Base-by-base conservation (phyloP, 30 jellyfish, hydroid and myxozoan genomes). In the Cassiopea xamachana region DNA sequence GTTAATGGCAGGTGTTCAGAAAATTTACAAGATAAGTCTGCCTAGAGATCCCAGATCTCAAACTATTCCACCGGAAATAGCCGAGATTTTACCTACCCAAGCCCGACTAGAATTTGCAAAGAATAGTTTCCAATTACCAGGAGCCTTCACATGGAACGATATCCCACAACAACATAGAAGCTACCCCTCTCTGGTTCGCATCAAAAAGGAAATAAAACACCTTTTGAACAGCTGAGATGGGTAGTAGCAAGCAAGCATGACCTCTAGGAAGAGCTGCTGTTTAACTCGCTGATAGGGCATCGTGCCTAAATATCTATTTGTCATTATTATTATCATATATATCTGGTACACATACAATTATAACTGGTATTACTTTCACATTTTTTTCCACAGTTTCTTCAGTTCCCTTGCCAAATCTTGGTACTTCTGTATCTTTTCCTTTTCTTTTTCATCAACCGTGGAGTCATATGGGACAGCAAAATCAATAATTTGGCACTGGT, bases 391-490 rank as follows among this genome's bases (percentile, higher is more conserved):
- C 7, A 55, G 7, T 10, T 55, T 6, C 12, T 10, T 6, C 12
- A 55, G 12, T 55, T 55, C 64, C 64, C 64, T 55, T 3, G 64
- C 39, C 39, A 74, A 48, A 16, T 74, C 83, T 44, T 44, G 59
- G 79, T 74, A 74, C 48, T 74, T 74, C 17, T 44, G 12, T 10
- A 74, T 74, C 39, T 74, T 74, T 74, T 74, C 83, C 46, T 12
- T 60, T 74, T 74, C 83, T 27, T 74, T 27, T 16, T 15, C 62
- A 16, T 44, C 60, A 15, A 74, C 48, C 59, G 12, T 74, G 7
- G 12, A 12, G 17, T 74, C 83, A 16, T 8, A 44, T 12, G 83
- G 83, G 12, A 74, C 48, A 14, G 83, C 60, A 17, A 46, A 44
- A 27, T 74, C 83, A 16, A 74, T 74, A 3, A 74, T 74, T 6